Conservation (phyloP, 2,888 invertebrate genomes). For the Lycia hirtaria region DNA sequence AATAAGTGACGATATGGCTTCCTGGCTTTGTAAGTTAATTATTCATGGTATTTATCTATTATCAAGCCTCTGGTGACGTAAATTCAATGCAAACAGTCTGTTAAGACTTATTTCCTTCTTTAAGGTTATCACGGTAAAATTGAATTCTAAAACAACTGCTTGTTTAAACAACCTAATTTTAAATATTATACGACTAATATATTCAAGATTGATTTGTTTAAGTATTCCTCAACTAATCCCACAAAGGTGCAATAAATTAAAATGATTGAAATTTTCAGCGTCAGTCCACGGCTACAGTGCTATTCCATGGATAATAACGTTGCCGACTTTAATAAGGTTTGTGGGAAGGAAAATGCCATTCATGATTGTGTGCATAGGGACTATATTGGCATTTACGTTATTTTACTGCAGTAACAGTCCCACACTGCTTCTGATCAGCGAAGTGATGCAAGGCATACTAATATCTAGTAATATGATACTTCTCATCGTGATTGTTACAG, state of each 20-base stretch:
- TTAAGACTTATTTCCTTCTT: too few relatives aligned
- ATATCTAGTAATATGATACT: slow-evolving; percentile 34
- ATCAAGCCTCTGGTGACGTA: background rate
- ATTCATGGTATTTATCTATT: background rate
- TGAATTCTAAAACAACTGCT: too few relatives aligned
- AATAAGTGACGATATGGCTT: slow-evolving; percentile 43
- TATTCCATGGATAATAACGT: slow-evolving; percentile 39
- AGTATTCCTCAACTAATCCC: too few relatives aligned
- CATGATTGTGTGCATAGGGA: slow-evolving; percentile 34
- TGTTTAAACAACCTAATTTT: background rate
- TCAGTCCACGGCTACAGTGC: slow-evolving; percentile 41
- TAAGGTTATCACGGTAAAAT: too few relatives aligned
- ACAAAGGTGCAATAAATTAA: too few relatives aligned
- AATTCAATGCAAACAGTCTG: background rate
- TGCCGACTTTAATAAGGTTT: slow-evolving; percentile 31
- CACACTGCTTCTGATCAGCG: slow-evolving; percentile 46
- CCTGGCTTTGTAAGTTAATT: slow-evolving; percentile 43
- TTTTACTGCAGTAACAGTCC: slow-evolving; percentile 45
- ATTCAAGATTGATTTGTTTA: too few relatives aligned
- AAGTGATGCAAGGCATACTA: slow-evolving; percentile 41
- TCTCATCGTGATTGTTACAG: slow-evolving; percentile 41
- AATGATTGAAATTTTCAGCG: slow-evolving; percentile 18
- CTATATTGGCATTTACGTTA: slow-evolving; percentile 38
- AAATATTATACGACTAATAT: too few relatives aligned
- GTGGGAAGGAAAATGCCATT: slow-evolving; percentile 42